phyloP scores from a whole-genome alignment of 2,113 vertebrate genomes.

The Nannobrachium achirus region DNA sequence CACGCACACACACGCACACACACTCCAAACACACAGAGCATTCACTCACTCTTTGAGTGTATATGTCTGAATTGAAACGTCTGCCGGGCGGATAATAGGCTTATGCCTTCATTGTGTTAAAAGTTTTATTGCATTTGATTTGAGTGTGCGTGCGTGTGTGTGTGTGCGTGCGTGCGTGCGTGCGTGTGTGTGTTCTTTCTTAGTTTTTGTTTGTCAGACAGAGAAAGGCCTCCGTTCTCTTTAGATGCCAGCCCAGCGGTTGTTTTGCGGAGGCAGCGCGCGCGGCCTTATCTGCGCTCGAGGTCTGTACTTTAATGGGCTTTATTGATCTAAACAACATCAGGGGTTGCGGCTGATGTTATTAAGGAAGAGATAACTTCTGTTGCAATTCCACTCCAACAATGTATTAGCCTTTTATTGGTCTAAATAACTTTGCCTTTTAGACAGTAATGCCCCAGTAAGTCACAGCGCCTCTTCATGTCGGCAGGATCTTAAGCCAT shows the following conservation, averaged over 20 bases:
- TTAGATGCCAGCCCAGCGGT: slow-evolving; percentile 55
- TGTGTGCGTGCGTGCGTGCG: slow-evolving; percentile 25
- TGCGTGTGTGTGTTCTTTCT: slow-evolving; percentile 43
- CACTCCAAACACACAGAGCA: background rate
- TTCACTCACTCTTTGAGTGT: background rate
- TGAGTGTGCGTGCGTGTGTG: slow-evolving; percentile 7
- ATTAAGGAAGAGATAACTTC: slow-evolving; percentile 83
- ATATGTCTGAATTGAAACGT: slow-evolving; percentile 24
- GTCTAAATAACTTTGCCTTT: slow-evolving; percentile 84
- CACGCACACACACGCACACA: background rate
- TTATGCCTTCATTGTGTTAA: slow-evolving; percentile 34
- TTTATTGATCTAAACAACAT: slow-evolving; percentile 87
- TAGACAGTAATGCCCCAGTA: slow-evolving; percentile 83
- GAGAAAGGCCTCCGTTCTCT: slow-evolving; percentile 59
- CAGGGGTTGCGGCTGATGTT: slow-evolving; percentile 81
- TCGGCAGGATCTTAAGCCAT: slow-evolving; percentile 79
- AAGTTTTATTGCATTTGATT: slow-evolving; percentile 56
- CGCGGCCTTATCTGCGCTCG: slow-evolving; percentile 73
- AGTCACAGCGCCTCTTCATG: slow-evolving; percentile 78
- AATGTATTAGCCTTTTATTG: slow-evolving; percentile 85
- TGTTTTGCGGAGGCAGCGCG: slow-evolving; percentile 57
- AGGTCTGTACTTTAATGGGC: slow-evolving; percentile 82
- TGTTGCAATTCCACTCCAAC: slow-evolving; percentile 83
- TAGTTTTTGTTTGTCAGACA: slow-evolving; percentile 61
- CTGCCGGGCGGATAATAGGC: slow-evolving; percentile 32